phyloP scores from a whole-genome alignment of 2,113 vertebrate genomes.

The Xenopus laevis region DNA sequence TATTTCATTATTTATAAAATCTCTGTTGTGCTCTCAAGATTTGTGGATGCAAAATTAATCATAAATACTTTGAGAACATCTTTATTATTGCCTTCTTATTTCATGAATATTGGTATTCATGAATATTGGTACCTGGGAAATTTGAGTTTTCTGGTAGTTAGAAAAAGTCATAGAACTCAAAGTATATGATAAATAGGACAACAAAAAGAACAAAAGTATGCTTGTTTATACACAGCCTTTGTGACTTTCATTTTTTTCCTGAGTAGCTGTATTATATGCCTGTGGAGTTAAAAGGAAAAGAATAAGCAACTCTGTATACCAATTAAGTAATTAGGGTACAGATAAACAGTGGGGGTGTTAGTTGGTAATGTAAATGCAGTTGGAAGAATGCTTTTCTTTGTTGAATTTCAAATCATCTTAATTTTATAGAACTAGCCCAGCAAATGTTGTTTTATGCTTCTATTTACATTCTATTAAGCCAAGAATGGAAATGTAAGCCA shows the following conservation, averaged over 20 bases:
- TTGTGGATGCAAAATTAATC: too few species aligned
- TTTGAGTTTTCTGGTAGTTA: too few species aligned
- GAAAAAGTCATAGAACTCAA: too few species aligned
- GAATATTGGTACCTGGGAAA: too few species aligned
- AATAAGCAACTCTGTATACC: constrained; percentile 32
- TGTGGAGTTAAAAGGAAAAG: constrained; percentile 23
- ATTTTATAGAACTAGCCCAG: constrained; percentile 41
- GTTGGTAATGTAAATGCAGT: constrained; percentile 27
- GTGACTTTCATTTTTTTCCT: not conserved
- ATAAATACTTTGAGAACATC: too few species aligned
- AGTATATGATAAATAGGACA: too few species aligned
- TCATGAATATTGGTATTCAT: too few species aligned
- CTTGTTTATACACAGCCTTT: too few species aligned
- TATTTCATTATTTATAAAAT: too few species aligned
- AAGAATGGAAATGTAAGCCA: constrained; percentile 39
- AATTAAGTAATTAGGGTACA: constrained; percentile 43
- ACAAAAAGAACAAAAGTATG: too few species aligned
- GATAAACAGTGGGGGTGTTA: constrained; percentile 40
- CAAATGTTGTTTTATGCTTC: constrained; percentile 32
- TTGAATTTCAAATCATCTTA: constrained; percentile 38
- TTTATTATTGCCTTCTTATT: too few species aligned
- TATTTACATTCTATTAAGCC: constrained; percentile 46
- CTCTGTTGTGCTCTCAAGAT: too few species aligned
- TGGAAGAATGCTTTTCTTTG: constrained; percentile 34
- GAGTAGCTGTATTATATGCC: constrained; percentile 24